Conservation (phyloP, 2,113 vertebrate species). For the Microtus oregoni region DNA sequence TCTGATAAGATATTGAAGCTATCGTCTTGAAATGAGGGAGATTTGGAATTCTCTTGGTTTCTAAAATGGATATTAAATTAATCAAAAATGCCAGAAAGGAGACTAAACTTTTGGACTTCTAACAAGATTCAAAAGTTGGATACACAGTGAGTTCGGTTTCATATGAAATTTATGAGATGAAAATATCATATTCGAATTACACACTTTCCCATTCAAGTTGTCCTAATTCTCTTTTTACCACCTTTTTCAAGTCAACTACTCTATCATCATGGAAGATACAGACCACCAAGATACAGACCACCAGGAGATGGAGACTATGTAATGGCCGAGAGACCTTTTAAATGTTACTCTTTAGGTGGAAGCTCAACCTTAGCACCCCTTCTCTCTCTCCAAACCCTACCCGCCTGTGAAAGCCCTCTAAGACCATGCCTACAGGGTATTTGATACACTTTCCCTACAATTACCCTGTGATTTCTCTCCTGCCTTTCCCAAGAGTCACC, state of each 20-base stretch:
- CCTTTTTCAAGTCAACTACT: not conserved
- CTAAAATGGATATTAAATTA: not conserved
- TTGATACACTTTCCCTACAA: too few species aligned
- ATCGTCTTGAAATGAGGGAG: fast-evolving
- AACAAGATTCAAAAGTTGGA: not conserved
- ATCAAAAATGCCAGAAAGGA: not conserved
- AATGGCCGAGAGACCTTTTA: not conserved
- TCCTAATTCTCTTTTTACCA: not conserved
- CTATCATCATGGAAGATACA: not conserved
- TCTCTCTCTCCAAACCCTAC: too few species aligned
- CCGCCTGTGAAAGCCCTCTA: too few species aligned
- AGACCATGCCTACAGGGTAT: too few species aligned
- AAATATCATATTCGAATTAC: fast-evolving
- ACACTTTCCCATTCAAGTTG: not conserved
- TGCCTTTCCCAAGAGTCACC: too few species aligned
- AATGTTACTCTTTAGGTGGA: not conserved
- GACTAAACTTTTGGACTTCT: not conserved
- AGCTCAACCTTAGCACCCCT: too few species aligned
- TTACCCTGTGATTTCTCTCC: too few species aligned
- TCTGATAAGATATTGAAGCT: not conserved
- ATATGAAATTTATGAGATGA: fast-evolving
- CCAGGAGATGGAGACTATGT: not conserved
- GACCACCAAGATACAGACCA: not conserved
- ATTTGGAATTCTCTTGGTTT: not conserved
- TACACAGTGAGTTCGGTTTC: fast-evolving